Percentiles rank a stretch among this genome's conserved stretches.
Conservation (phyloP, 2,113 vertebrate genomes). For the Cyprinus carpio region DNA sequence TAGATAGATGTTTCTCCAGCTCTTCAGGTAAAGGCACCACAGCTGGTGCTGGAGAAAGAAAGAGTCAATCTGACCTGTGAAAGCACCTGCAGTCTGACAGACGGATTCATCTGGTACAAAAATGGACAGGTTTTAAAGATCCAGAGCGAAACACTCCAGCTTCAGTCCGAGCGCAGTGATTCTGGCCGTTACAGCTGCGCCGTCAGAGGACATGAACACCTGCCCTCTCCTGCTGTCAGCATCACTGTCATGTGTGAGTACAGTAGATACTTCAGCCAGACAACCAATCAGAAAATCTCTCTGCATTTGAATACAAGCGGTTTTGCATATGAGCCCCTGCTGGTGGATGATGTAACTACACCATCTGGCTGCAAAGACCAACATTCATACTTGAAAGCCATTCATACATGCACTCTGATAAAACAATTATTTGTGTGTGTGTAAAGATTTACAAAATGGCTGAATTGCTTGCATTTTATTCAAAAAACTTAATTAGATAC, state of each 20-base stretch:
- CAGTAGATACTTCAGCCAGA: neutral
- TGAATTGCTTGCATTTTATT: too few relatives aligned
- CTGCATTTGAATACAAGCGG: neutral
- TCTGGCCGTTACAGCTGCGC: slow-evolving; percentile 30
- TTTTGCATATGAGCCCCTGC: neutral
- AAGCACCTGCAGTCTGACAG: neutral
- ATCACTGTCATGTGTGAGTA: neutral
- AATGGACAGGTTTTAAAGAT: neutral
- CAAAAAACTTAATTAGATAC: too few relatives aligned
- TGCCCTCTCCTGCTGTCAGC: neutral
- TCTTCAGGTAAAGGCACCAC: neutral
- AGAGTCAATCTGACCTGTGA: neutral
- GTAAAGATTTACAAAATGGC: too few relatives aligned
- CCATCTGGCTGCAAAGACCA: too few relatives aligned
- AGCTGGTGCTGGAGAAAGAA: neutral
- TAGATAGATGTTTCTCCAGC: neutral
- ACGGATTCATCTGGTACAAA: neutral
- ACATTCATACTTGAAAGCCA: too few relatives aligned
- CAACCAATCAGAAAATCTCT: neutral
- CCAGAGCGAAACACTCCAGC: neutral
- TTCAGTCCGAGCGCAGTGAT: slow-evolving; percentile 2
- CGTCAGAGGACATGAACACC: neutral
- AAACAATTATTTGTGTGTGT: too few relatives aligned
- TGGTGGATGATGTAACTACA: neutral
- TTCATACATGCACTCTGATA: too few relatives aligned